Evolutionary conservation across 2,888 invertebrate genomes (phyloP), one percentile per base, ranked within the genome.

Genomic region (Oscheius myriophilus): DNA sequence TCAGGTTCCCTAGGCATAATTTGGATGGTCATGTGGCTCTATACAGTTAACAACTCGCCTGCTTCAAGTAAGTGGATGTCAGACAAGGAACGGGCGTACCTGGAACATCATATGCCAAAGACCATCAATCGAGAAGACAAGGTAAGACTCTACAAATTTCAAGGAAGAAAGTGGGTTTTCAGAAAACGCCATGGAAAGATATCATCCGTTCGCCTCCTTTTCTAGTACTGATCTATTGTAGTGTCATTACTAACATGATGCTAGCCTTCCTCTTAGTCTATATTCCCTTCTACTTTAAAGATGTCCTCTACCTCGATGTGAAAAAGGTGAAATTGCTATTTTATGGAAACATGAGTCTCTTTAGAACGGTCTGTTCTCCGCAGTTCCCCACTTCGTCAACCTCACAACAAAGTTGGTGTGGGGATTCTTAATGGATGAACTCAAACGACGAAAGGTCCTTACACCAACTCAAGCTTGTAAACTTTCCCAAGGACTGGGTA

Each of bases 231-330:
- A 65, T 73, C 33, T 70, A 63, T 23, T 81, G 78, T 63, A 72
- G 71, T 46, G 69, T 80, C 45, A 68, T 76, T 12, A 72, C 75
- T 42, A 79, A 78, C 57, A 75, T 81, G 72, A 78, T 81, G 68
- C 74, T 78, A 25, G 71, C 75, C 0, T 59, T 83, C 25, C 71
- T 81, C 14, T 79, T 82, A 33, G 71, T 76, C 11, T 83, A 83
- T 59, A 73, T 83, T 26, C 83, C 83, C 16, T 70, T 79, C 1
- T 83, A 80, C 62, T 80, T 84, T 65, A 83, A 83, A 51, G 83
- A 83, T 69, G 81, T 80, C 3, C 69, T 83, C 14, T 72, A 68
- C 57, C 62, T 83, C 16, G 73, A 76, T 62, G 72, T 81, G 2
- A 68, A 76, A 67, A 68, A 70, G 25, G 73, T 74, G 39, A 39